These are phyloP conservation scores for Meles meles DNA, from an alignment of 2,113 vertebrate genomes.

Conservation along the genomic window DNA sequence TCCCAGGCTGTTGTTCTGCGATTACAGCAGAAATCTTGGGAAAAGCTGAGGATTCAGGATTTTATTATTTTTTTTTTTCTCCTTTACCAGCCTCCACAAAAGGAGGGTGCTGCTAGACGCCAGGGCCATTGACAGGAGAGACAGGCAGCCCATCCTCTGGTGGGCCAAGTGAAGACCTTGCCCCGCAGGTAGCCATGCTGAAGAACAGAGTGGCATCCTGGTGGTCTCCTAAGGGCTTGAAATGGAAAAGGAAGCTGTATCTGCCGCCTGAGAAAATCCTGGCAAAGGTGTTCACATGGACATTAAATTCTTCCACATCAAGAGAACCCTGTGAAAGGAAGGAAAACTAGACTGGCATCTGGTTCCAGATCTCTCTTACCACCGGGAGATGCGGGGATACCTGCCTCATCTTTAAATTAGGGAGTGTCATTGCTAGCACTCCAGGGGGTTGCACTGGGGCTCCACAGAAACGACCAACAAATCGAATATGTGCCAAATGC, in stretches of 20 bases:
- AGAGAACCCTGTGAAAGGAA: background rate
- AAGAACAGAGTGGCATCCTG: background rate
- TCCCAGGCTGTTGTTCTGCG: background rate
- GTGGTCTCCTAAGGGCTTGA: background rate
- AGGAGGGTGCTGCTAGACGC: background rate
- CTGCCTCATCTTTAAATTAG: background rate
- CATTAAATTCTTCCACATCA: background rate
- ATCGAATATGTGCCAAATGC: background rate
- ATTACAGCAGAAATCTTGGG: background rate
- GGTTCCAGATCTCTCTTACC: background rate
- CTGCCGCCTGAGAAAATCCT: background rate
- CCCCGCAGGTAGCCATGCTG: background rate
- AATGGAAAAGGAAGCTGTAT: background rate
- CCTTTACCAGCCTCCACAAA: slow-evolving; percentile 41
- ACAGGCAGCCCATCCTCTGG: background rate
- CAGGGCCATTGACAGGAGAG: background rate
- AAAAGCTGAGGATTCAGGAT: background rate
- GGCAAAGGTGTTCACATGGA: background rate
- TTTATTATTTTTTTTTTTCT: background rate
- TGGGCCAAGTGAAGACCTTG: no score
- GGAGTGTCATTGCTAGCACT: background rate
- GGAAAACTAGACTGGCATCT: no score
- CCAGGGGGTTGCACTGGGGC: background rate
- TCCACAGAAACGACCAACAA: background rate
- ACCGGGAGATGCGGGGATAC: background rate